Conservation (phyloP, 2,797 vertebrate genomes). For the Typhlichthys subterraneus region DNA sequence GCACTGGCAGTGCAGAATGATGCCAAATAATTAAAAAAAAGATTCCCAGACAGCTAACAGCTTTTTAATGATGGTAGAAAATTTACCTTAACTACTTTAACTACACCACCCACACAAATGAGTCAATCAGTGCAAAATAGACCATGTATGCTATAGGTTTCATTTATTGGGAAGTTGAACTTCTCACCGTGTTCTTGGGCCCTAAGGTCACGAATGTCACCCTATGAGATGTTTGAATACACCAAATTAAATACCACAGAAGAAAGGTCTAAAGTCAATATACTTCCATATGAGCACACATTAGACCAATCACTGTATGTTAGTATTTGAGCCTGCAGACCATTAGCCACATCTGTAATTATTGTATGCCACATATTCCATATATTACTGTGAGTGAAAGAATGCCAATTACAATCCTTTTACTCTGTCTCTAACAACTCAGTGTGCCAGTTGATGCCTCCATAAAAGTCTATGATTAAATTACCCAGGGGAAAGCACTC, state of each 20-base stretch:
- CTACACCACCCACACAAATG: slow-evolving; percentile 60
- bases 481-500: slow-evolving; percentile 71
- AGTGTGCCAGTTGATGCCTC: slow-evolving; percentile 61
- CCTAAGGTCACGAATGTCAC: slow-evolving; percentile 31
- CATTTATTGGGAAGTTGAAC: slow-evolving; percentile 65
- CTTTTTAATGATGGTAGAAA: slow-evolving; percentile 42
- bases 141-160: slow-evolving; percentile 60
- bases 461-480: slow-evolving; percentile 72
- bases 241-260: slow-evolving; percentile 45
- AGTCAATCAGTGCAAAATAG: slow-evolving; percentile 53
- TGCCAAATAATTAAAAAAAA: slow-evolving; percentile 23
- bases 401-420: slow-evolving; percentile 73
- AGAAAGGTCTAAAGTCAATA: slow-evolving; percentile 53
- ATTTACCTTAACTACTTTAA: slow-evolving; percentile 50
- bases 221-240: slow-evolving; percentile 29
- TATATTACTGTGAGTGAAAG: slow-evolving; percentile 73
- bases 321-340: slow-evolving; percentile 57
- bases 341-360: slow-evolving; percentile 67
- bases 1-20: slow-evolving; percentile 3
- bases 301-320: slow-evolving; percentile 55
- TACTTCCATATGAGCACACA: slow-evolving; percentile 51
- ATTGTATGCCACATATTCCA: slow-evolving; percentile 62
- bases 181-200: slow-evolving; percentile 40
- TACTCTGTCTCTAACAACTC: slow-evolving; percentile 56
- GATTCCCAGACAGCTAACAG: slow-evolving; percentile 47